phyloP scores from a whole-genome alignment of 2,113 vertebrate genomes.

The Chauna torquata region DNA sequence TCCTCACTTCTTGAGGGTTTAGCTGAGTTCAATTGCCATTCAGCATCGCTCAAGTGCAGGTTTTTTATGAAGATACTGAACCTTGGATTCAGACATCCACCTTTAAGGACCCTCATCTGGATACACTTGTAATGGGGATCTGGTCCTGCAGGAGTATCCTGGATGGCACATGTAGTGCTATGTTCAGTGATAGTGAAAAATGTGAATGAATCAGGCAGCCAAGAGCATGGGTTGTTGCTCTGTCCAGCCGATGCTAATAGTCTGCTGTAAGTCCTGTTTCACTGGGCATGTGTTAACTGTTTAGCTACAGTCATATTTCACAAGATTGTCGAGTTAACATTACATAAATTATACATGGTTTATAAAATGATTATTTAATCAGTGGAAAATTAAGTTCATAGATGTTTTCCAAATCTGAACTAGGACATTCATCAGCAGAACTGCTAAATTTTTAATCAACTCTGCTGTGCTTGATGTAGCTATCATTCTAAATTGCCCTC shows the following conservation, averaged over 20 bases:
- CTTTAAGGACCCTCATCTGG: background rate
- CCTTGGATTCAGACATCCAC: background rate
- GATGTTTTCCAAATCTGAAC: slow-evolving; percentile 79
- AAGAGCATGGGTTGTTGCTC: background rate
- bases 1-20: background rate
- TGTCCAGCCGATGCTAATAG: background rate
- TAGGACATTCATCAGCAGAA: slow-evolving; percentile 80
- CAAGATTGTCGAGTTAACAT: slow-evolving; percentile 65
- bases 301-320: slow-evolving; percentile 74
- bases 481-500: slow-evolving; percentile 75
- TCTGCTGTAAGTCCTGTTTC: slow-evolving; percentile 20
- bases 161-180: fast-evolving
- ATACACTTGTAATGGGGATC: background rate
- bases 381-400: slow-evolving; percentile 80
- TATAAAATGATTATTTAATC: slow-evolving; percentile 84
- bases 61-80: background rate
- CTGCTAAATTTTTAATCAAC: slow-evolving; percentile 83
- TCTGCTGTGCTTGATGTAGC: slow-evolving; percentile 70
- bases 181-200: background rate
- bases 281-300: slow-evolving; percentile 65
- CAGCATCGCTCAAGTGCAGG: background rate
- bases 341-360: slow-evolving; percentile 78
- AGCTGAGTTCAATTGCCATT: background rate
- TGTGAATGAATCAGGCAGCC: background rate
- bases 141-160: background rate